These are phyloP conservation scores for Allobates femoralis DNA, from an alignment of 2,797 vertebrate genomes.

Conservation along the genomic window DNA sequence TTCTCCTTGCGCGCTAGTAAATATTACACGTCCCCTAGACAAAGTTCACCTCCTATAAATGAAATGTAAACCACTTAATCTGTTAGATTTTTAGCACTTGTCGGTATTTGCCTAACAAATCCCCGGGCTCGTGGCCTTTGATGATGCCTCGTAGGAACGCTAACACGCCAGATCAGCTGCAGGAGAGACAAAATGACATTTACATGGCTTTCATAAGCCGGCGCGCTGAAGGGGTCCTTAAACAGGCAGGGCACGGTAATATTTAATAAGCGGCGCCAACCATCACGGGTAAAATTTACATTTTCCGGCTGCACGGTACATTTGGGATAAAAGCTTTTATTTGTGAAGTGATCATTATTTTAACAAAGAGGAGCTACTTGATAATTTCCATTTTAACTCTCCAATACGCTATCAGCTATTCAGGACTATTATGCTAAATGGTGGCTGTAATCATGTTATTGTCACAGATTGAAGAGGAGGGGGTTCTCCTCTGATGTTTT, in stretches of 20 bases:
- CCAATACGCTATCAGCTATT: slow-evolving; percentile 81
- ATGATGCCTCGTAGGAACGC: slow-evolving; percentile 86
- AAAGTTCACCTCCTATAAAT: slow-evolving; percentile 87
- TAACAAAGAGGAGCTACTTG: slow-evolving; percentile 85
- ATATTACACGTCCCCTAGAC: slow-evolving; percentile 78
- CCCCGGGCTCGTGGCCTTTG: slow-evolving; percentile 87
- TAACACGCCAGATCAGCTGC: slow-evolving; percentile 82
- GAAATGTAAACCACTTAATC: slow-evolving; percentile 92
- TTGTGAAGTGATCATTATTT: slow-evolving; percentile 88
- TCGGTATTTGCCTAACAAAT: slow-evolving; percentile 88
- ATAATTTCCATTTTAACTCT: slow-evolving; percentile 85
- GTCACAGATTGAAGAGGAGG: slow-evolving; percentile 79
- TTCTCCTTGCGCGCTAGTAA: slow-evolving; percentile 25
- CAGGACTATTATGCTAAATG: slow-evolving; percentile 86
- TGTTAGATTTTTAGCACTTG: slow-evolving; percentile 87
- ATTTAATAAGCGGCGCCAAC: slow-evolving; percentile 95
- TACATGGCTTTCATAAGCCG: slow-evolving; percentile 89
- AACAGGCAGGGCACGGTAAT: slow-evolving; percentile 91
- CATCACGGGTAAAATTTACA: slow-evolving; percentile 99
- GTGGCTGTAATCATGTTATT: slow-evolving; percentile 82
- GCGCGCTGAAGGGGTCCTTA: slow-evolving; percentile 81
- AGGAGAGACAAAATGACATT: slow-evolving; percentile 90
- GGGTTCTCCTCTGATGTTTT: slow-evolving; percentile 75
- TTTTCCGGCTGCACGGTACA: slow-evolving; percentile 86
- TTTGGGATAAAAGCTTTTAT: slow-evolving; percentile 90